A percentile compares a stretch with the other conserved stretches of the same genome.
Conservation (phyloP, 2,797 vertebrate genomes). For the Chelidonichthys spinosus region DNA sequence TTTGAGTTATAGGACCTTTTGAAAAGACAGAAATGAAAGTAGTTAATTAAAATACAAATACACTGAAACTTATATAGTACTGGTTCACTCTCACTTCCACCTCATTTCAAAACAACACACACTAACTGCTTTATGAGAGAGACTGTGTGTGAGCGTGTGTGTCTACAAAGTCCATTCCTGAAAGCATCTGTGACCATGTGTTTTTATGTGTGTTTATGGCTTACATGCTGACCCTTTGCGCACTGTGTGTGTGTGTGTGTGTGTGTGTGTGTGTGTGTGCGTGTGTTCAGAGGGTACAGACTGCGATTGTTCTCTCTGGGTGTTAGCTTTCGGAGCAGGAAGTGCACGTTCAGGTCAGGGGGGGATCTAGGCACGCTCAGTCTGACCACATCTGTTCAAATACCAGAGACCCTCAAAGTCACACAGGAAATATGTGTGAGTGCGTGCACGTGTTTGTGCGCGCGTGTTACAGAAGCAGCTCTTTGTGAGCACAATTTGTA, state of each 20-base stretch:
- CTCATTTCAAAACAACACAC: slow-evolving; percentile 50
- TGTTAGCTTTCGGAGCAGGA: slow-evolving; percentile 85
- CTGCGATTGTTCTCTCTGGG: slow-evolving; percentile 85
- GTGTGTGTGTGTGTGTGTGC: slow-evolving; percentile 42
- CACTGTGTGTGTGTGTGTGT: slow-evolving; percentile 20
- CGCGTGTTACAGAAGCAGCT: slow-evolving; percentile 47
- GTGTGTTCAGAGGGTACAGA: slow-evolving; percentile 76
- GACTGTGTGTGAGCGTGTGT: slow-evolving; percentile 13
- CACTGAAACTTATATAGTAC: slow-evolving; percentile 16
- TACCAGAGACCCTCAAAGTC: slow-evolving; percentile 81
- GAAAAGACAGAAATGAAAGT: background rate
- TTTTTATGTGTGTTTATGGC: slow-evolving; percentile 56
- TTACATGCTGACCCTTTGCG: slow-evolving; percentile 24
- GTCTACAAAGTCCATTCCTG: slow-evolving; percentile 3
- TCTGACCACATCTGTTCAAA: slow-evolving; percentile 87
- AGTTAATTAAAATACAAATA: background rate
- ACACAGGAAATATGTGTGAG: slow-evolving; percentile 71
- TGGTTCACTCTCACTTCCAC: slow-evolving; percentile 34
- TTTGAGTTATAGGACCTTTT: no score
- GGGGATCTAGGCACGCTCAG: slow-evolving; percentile 75
- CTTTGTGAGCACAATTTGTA: slow-evolving; percentile 65
- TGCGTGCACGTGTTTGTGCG: slow-evolving; percentile 16
- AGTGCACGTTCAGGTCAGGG: slow-evolving; percentile 84
- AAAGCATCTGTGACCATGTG: slow-evolving; percentile 32
- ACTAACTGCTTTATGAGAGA: slow-evolving; percentile 38